Evolutionary conservation across 1,140 invertebrate genomes (phyloP).

Genomic region (Zaprionus gabonicus): DNA sequence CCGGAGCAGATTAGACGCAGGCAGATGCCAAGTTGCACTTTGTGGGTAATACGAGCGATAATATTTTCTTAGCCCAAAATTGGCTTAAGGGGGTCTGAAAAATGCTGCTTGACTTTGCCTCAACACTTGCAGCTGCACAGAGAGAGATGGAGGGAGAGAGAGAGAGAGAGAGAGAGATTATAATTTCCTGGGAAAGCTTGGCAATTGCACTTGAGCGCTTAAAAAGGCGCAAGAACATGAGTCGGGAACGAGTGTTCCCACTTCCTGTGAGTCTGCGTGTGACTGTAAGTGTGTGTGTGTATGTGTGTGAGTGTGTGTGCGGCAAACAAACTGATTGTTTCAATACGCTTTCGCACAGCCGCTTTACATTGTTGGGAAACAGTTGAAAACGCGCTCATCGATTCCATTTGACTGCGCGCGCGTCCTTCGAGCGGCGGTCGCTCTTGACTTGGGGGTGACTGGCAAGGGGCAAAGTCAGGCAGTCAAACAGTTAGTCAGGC

Average conservation of each 20-base stretch:
- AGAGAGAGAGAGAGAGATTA: neutral
- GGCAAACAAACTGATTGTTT: slow-evolving; percentile 74
- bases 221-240: slow-evolving; percentile 77
- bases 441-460: slow-evolving; percentile 67
- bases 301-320: slow-evolving; percentile 41
- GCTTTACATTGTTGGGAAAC: slow-evolving; percentile 81
- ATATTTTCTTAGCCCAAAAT: slow-evolving; percentile 70
- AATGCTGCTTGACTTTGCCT: slow-evolving; percentile 45
- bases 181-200: slow-evolving; percentile 81
- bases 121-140: slow-evolving; percentile 65
- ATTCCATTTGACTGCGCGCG: slow-evolving; percentile 84
- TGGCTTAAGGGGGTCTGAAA: slow-evolving; percentile 41
- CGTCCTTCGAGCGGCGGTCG: slow-evolving; percentile 49
- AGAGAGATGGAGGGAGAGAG: neutral
- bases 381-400: slow-evolving; percentile 83
- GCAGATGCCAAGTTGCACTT: slow-evolving; percentile 36
- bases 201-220: slow-evolving; percentile 77
- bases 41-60: slow-evolving; percentile 61
- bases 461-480: slow-evolving; percentile 21
- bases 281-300: slow-evolving; percentile 47
- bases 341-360: slow-evolving; percentile 56
- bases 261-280: slow-evolving; percentile 28
- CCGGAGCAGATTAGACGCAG: slow-evolving; percentile 42
- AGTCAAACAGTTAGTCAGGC: no score
- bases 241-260: slow-evolving; percentile 44